phyloP scores from a whole-genome alignment of 2,797 vertebrate genomes.

The Simalia tracyae region DNA sequence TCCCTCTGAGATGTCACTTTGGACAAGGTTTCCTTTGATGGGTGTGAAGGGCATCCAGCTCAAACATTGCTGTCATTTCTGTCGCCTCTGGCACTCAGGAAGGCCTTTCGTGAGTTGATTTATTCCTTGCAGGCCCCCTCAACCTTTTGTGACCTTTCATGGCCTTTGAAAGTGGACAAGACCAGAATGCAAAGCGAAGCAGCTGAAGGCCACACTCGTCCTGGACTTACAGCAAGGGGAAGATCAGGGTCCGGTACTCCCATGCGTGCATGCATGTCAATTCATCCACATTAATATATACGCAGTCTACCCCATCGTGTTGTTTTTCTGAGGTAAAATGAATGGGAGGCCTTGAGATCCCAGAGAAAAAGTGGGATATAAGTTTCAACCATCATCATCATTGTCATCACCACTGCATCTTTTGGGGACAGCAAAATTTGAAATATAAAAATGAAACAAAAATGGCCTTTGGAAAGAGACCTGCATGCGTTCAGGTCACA shows the following conservation, averaged over 20 bases:
- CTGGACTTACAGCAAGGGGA: not conserved
- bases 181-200: not conserved
- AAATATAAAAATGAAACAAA: not conserved
- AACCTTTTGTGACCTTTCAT: not conserved
- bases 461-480: no score
- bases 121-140: not conserved
- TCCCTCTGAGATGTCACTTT: not conserved
- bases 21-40: not conserved
- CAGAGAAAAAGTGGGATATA: no score
- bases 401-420: not conserved
- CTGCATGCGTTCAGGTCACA: not conserved
- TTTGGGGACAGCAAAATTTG: not conserved
- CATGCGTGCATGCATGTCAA: not conserved
- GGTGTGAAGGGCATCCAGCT: not conserved
- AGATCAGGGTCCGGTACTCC: not conserved
- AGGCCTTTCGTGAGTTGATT: not conserved
- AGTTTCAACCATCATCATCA: no score
- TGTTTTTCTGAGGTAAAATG: no score
- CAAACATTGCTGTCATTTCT: not conserved
- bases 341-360: no score
- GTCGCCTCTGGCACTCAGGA: accelerated
- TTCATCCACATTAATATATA: not conserved
- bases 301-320: no score
- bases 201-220: not conserved
- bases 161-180: accelerated